Evolutionary conservation across 2,888 invertebrate genomes (phyloP).

Genomic region (Ctena decussata): DNA sequence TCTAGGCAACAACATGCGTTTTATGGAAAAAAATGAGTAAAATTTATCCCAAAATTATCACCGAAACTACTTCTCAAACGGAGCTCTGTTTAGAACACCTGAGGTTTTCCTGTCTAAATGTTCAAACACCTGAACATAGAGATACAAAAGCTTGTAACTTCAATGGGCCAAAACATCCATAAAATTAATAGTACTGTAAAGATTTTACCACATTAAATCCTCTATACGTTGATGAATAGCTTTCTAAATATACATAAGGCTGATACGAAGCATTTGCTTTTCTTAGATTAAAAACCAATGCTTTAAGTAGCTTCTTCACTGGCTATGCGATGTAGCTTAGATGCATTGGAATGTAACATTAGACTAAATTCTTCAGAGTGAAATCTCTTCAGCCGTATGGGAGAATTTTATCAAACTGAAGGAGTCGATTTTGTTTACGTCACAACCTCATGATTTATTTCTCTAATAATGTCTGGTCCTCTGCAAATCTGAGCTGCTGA

Average conservation of each 20-base stretch:
- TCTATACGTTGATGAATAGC: background rate
- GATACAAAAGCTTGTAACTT: background rate
- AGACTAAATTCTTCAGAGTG: background rate
- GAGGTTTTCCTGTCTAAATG: too few relatives aligned
- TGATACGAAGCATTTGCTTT: background rate
- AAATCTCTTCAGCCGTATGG: background rate
- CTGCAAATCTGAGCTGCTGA: too few relatives aligned
- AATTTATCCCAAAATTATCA: too few relatives aligned
- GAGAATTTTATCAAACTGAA: slow-evolving; percentile 5
- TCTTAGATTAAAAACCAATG: background rate
- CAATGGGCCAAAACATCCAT: background rate
- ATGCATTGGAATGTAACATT: slow-evolving; percentile 1
- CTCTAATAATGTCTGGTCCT: too few relatives aligned
- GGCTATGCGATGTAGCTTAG: background rate
- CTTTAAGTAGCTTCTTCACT: background rate
- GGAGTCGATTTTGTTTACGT: background rate
- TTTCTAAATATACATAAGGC: background rate
- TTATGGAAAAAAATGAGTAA: too few relatives aligned
- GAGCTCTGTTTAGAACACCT: too few relatives aligned
- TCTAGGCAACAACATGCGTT: too few relatives aligned
- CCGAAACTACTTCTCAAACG: too few relatives aligned
- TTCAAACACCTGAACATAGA: too few relatives aligned
- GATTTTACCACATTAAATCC: slow-evolving; percentile 2
- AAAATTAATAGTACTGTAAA: background rate
- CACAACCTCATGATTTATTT: background rate